Conservation (phyloP, 2,113 vertebrate genomes). For the Australoheros scitulus region DNA sequence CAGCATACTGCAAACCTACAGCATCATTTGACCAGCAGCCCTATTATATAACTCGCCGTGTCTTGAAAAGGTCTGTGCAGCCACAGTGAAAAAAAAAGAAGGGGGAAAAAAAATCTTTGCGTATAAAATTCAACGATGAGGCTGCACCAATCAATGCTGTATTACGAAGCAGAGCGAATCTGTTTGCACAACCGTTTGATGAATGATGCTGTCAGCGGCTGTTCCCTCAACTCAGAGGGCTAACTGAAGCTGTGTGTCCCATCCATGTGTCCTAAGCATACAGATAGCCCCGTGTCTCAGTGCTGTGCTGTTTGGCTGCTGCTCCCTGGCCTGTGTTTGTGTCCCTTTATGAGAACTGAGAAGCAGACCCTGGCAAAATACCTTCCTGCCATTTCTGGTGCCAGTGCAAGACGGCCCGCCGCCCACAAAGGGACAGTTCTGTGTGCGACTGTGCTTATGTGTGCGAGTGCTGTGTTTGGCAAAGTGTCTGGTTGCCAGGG, state of each 20-base stretch:
- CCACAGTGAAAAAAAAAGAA: not conserved
- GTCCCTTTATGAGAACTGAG: conserved; percentile 66
- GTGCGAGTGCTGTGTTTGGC: conserved; percentile 70
- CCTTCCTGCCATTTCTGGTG: conserved; percentile 69
- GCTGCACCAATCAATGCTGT: conserved; percentile 26
- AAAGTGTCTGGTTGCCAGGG: conserved; percentile 71
- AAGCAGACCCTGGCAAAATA: conserved; percentile 69
- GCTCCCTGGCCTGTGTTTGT: conserved; percentile 45
- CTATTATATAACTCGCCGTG: conserved; percentile 52
- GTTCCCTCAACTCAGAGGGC: conserved; percentile 29
- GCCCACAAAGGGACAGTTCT: conserved; percentile 68
- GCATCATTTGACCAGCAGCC: conserved; percentile 59
- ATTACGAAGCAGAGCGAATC: conserved; percentile 36
- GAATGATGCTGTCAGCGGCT: conserved; percentile 47
- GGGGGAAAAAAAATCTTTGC: conserved; percentile 16
- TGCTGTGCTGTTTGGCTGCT: conserved; percentile 46
- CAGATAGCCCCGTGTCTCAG: conserved; percentile 29
- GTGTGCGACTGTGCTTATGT: conserved; percentile 38
- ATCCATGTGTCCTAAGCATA: conserved; percentile 22
- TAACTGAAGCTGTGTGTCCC: conserved; percentile 21
- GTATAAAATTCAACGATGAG: conserved; percentile 18
- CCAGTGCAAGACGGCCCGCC: conserved; percentile 56
- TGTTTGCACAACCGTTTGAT: conserved; percentile 42
- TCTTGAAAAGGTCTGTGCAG: conserved; percentile 42
- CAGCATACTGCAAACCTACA: conserved; percentile 54